phyloP scores from a whole-genome alignment of 2,888 invertebrate genomes.

The Chelonus formosanus region DNA sequence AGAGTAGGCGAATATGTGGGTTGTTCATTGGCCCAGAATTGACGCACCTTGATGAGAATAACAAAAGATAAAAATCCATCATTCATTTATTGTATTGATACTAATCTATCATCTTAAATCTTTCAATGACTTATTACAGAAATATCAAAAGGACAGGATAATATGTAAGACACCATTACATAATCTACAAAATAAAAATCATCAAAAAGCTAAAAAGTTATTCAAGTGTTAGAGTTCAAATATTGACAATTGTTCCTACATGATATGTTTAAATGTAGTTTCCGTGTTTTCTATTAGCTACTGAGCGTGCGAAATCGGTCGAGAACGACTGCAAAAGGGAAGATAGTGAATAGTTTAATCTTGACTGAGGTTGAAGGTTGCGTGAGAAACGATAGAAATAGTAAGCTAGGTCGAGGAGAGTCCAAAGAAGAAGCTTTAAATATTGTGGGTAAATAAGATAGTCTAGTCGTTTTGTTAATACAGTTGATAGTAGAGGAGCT shows the following conservation, averaged over 20 bases:
- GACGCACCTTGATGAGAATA: conserved; percentile 14
- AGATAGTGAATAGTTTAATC: neutral
- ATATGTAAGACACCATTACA: no score
- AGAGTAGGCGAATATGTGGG: conserved; percentile 25
- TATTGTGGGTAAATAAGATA: conserved; percentile 12
- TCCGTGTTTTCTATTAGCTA: conserved; percentile 25
- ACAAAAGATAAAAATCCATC: neutral
- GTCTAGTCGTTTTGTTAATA: neutral
- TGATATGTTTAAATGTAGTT: conserved; percentile 5
- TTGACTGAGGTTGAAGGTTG: conserved; percentile 46
- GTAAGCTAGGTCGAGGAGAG: conserved; percentile 3
- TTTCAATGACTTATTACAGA: neutral
- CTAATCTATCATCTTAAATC: conserved; percentile 1
- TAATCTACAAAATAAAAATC: no score
- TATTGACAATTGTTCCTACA: conserved; percentile 11
- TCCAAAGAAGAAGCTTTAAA: conserved; percentile 8
- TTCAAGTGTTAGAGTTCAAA: no score
- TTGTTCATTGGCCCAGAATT: conserved; percentile 33
- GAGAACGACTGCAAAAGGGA: conserved; percentile 5
- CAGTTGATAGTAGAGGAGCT: neutral
- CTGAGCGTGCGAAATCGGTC: conserved; percentile 31
- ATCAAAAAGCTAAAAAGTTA: no score
- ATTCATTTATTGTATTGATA: no score
- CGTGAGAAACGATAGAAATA: conserved; percentile 53
- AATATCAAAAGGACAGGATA: no score